Evolutionary conservation across 35 echinoderm and acorn worm species (phyloP).

Genomic region (Apostichopus californicus): DNA sequence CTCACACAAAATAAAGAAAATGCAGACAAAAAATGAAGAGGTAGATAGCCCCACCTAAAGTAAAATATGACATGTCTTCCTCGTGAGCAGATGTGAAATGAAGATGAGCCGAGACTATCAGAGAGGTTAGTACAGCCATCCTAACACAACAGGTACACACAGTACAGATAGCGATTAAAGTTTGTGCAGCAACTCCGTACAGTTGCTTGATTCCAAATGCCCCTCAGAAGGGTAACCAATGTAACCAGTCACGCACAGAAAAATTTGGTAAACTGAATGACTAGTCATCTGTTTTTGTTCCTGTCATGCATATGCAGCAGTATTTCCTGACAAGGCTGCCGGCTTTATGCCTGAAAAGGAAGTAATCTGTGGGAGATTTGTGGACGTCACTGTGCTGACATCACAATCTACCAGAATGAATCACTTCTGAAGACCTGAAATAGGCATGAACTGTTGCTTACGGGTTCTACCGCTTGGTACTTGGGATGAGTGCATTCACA

Average conservation of each 20-base stretch:
- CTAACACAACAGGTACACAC: neutral
- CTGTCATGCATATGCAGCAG: slow-evolving; percentile 2
- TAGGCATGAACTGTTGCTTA: neutral
- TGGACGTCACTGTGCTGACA: slow-evolving; percentile 42
- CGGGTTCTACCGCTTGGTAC: too few species aligned
- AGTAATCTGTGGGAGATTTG: neutral
- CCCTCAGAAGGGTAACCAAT: neutral
- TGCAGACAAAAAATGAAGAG: neutral
- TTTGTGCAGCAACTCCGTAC: neutral
- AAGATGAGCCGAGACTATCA: slow-evolving; percentile 39
- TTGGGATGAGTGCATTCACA: neutral
- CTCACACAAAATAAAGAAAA: neutral
- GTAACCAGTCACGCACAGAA: neutral
- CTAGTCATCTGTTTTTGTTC: slow-evolving; percentile 31
- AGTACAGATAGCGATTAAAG: neutral
- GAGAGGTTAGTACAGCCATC: slow-evolving; percentile 36
- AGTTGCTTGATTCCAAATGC: neutral
- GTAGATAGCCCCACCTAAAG: neutral
- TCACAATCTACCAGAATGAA: slow-evolving; percentile 14
- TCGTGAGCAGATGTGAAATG: slow-evolving; percentile 26
- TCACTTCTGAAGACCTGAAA: neutral
- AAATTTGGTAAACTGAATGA: slow-evolving; percentile 3
- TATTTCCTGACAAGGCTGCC: neutral
- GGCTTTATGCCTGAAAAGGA: slow-evolving; percentile 7
- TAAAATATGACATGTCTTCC: slow-evolving; percentile 21